phyloP scores from a whole-genome alignment of 2,888 invertebrate species.

The Ditula angustiorana region DNA sequence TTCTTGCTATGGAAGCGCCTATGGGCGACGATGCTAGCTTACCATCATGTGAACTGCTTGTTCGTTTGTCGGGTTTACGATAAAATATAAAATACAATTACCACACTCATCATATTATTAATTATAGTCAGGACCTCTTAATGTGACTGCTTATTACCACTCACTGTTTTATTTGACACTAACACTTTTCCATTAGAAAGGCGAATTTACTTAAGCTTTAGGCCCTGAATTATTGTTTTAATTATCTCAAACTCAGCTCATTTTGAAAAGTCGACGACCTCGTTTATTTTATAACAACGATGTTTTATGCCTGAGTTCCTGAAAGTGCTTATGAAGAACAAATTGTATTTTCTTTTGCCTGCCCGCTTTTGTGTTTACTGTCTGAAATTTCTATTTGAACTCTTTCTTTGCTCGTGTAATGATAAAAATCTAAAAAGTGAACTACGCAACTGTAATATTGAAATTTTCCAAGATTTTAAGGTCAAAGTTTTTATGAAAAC shows the following conservation, averaged over 20 bases:
- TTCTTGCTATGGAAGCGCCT: no score
- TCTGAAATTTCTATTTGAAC: conserved; percentile 14
- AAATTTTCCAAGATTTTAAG: background rate
- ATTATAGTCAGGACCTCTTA: background rate
- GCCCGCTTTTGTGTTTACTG: conserved; percentile 38
- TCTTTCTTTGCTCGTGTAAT: background rate
- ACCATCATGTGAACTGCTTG: no score
- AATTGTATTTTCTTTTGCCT: conserved; percentile 2
- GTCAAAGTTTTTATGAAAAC: background rate
- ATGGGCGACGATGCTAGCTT: no score
- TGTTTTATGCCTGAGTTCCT: conserved; percentile 12
- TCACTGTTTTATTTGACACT: background rate
- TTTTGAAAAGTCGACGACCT: conserved; percentile 15
- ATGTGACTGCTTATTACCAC: background rate
- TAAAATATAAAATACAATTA: no score
- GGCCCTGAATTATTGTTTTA: conserved; percentile 20
- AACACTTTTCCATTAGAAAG: background rate
- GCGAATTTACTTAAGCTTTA: background rate
- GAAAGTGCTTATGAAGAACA: background rate
- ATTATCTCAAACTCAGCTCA: conserved; percentile 16
- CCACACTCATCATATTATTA: no score
- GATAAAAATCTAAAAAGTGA: background rate
- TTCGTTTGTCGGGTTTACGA: no score
- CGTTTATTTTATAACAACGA: conserved; percentile 7
- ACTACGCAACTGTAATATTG: background rate